Percentiles rank a stretch among this genome's conserved stretches.
Conservation (phyloP, 1,140 invertebrate species). For the Ceratina japonica region DNA sequence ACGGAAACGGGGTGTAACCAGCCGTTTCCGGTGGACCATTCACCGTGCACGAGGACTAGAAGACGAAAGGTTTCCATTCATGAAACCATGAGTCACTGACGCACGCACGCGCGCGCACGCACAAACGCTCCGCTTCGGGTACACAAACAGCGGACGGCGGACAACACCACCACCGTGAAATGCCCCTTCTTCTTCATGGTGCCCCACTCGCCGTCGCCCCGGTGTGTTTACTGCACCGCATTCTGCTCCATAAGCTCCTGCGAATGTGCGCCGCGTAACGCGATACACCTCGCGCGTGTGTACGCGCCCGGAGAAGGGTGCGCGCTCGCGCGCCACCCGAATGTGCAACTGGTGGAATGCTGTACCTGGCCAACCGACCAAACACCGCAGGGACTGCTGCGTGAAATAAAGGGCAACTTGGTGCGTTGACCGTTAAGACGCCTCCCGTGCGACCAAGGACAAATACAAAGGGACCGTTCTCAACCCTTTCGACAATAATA, state of each 20-base stretch:
- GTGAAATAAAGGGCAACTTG: slow-evolving; percentile 47
- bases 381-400: slow-evolving; percentile 37
- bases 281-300: not conserved
- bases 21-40: slow-evolving; percentile 75
- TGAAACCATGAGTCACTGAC: slow-evolving; percentile 71
- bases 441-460: slow-evolving; percentile 12
- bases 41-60: slow-evolving; percentile 63
- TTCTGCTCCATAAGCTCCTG: not conserved
- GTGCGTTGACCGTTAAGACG: slow-evolving; percentile 44
- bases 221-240: slow-evolving; percentile 42
- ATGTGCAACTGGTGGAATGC: slow-evolving; percentile 73
- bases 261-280: slow-evolving; percentile 8
- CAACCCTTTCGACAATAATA: not conserved
- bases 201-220: slow-evolving; percentile 27
- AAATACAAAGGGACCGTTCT: slow-evolving; percentile 35
- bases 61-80: slow-evolving; percentile 73
- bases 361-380: slow-evolving; percentile 52
- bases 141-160: slow-evolving; percentile 20
- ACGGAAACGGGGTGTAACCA: slow-evolving; percentile 74
- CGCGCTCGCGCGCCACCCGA: slow-evolving; percentile 18
- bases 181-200: slow-evolving; percentile 34
- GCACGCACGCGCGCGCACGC: slow-evolving; percentile 44
- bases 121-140: no score
- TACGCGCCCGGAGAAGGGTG: not conserved
- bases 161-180: slow-evolving; percentile 45